Base-by-base conservation (phyloP, 2,888 invertebrate species). In the Dryadula phaetusa region DNA sequence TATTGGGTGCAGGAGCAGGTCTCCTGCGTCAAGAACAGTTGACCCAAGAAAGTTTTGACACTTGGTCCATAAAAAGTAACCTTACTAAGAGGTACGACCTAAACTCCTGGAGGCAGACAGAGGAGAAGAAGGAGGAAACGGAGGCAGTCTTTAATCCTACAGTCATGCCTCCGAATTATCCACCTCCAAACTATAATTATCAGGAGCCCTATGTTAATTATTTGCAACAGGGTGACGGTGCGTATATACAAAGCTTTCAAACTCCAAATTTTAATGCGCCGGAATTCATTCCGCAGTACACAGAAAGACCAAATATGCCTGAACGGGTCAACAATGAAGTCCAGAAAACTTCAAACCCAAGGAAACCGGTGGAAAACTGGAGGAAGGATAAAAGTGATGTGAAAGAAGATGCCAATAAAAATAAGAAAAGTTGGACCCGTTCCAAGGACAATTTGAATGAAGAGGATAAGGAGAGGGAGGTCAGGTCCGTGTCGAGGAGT, bases 81-180 rank as follows among this genome's bases (percentile, higher is more conserved):
- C 66, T 92, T 0, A 79, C 80, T 0, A 92, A 92, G 64, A 75
- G 92, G 14, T 92, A 92, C 28, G 92, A 92, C 22, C 69, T 92
- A 12, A 92, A 92, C 71, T 88, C 91, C 0, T 92, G 92, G 92
- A 75, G 92, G 56, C 92, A 91, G 28, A 74, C 75, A 0, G 89
- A 87, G 0, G 90, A 89, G 0, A 86, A 86, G 3, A 84, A 87
- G 6, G 90, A 89, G 2, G 82, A 82, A 18, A n/a, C 74, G 0
- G 86, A 87, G 20, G 82, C 83, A 0, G 77, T 83, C 0, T 89
- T 82, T 66, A 87, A 86, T 53, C 89, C 90, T 0, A 80, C 85
- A 0, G 86, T 86, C 0, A 42, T 87, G 40, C 88, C 89, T 0
- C 88, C 90, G 40, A 76, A 54, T 20, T 81, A 70, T 0, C 90